Base-by-base conservation (phyloP, 2,888 invertebrate species). In the Dolomedes plantarius region DNA sequence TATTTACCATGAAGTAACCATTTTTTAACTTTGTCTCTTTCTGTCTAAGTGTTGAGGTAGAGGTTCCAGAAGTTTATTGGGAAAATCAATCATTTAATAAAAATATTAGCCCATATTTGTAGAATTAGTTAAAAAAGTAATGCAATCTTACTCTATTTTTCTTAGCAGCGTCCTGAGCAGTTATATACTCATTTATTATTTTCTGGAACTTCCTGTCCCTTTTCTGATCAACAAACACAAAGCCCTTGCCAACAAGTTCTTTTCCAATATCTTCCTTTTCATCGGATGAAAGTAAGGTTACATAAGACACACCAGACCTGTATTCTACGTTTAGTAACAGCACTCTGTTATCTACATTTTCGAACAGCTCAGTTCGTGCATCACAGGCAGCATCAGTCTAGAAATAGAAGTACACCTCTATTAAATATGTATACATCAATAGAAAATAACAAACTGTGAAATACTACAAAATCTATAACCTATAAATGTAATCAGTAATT, bases 91-190 rank as follows among this genome's bases (percentile, higher is more conserved):
- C n/a, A n/a, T n/a, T n/a, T n/a, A n/a, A n/a, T n/a, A n/a, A n/a
- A n/a, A n/a, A n/a, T n/a, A n/a, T n/a, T n/a, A n/a, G n/a, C n/a
- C n/a, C n/a, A n/a, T n/a, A n/a, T n/a, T n/a, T n/a, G n/a, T n/a
- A n/a, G n/a, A n/a, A n/a, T n/a, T n/a, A n/a, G n/a, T n/a, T n/a
- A n/a, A n/a, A n/a, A n/a, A n/a, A n/a, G n/a, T n/a, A n/a, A n/a
- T n/a, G n/a, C n/a, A n/a, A 78, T 89, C 91, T 88, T 89, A 92
- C 92, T 90, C 92, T 90, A 89, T 94, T 94, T 90, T 94, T 94
- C 92, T 96, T 95, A 28, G 98, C 98, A 89, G 94, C 93, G 88
- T 96, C 95, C 91, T 98, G 96, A 65, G 97, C 97, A 81, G 94
- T 94, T 90, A 94, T 94, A 92, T 98, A 98, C 90, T 96, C 96